Evolutionary conservation across 2,797 vertebrate genomes (phyloP).

Genomic region (Enteromius afrohamiltoni): DNA sequence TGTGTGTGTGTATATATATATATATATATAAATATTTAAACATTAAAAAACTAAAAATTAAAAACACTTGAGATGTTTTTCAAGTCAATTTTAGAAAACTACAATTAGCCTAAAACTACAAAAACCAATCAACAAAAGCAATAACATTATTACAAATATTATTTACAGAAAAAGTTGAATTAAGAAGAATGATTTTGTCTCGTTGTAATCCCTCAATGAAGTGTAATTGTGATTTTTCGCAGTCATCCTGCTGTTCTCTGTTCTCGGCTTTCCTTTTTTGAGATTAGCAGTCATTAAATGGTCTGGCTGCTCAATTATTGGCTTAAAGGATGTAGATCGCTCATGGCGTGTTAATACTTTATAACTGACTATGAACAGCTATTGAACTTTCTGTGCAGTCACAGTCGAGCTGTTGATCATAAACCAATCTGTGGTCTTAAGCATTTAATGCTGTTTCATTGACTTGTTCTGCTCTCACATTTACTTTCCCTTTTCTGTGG

Average conservation of each 20-base stretch:
- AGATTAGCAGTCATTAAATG: slow-evolving; percentile 23
- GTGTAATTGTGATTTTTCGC: not conserved
- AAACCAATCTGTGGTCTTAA: not conserved
- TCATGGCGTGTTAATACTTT: not conserved
- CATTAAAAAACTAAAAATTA: not conserved
- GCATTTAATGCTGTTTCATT: not conserved
- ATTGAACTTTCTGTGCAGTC: not conserved
- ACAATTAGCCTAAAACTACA: not conserved
- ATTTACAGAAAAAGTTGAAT: not conserved
- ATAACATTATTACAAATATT: not conserved
- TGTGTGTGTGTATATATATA: too few relatives aligned
- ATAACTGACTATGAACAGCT: not conserved
- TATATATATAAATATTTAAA: too few relatives aligned
- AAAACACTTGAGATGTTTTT: not conserved
- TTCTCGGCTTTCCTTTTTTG: not conserved
- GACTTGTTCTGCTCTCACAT: not conserved
- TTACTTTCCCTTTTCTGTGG: not conserved
- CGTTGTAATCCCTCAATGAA: not conserved
- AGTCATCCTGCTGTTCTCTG: not conserved
- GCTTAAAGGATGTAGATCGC: slow-evolving; percentile 44
- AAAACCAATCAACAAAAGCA: not conserved
- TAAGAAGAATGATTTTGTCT: not conserved
- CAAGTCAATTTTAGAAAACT: not conserved
- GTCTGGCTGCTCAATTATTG: not conserved
- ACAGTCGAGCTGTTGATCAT: not conserved